Evolutionary conservation across 1,140 invertebrate species (phyloP), one percentile per base, ranked within the genome.

Genomic region (Pseudomyrmex gracilis): DNA sequence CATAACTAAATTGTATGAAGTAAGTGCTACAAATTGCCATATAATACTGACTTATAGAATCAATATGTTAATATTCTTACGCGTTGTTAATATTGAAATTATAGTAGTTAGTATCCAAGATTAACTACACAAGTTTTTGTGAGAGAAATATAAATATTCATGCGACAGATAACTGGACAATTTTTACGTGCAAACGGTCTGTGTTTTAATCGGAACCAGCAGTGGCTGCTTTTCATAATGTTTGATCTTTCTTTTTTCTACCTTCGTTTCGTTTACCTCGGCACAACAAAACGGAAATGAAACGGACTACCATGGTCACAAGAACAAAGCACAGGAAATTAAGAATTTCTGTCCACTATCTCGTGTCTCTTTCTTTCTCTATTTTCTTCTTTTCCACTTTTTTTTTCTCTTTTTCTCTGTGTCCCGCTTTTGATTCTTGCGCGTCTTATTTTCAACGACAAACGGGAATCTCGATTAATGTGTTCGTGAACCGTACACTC

Each of bases 291-390:
- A 71, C 86, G 86, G 85, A 88, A 88, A 88, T 87, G 73, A 88
- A 87, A 88, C 76, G 47, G 45, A 74, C 70, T 34, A 43, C n/a
- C 63, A 67, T 60, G 53, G 45, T 60, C 53, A 53, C 74, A 73
- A 82, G 63, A 87, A 88, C 87, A 88, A 87, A 88, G 85, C 45
- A 60, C 68, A 74, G 87, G 87, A 88, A 88, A 88, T 88, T 88
- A 85, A 82, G 73, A 82, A 85, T 66, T 61, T 66, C 10, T 76
- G 60, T 67, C 61, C 51, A 66, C 61, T 57, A 77, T 66, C 64
- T 83, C 24, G 17, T 74, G 17, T 47, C 34, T 22, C 70, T 64
- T 43, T 22, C 53, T 63, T 9, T 80, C 24, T 34, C 5, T 61
- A n/a, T 61, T 13, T 22, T 0, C 9, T 2, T 24, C n/a, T 53